Evolutionary conservation across 2,797 vertebrate species (phyloP).

Genomic region (Choloepus didactylus): DNA sequence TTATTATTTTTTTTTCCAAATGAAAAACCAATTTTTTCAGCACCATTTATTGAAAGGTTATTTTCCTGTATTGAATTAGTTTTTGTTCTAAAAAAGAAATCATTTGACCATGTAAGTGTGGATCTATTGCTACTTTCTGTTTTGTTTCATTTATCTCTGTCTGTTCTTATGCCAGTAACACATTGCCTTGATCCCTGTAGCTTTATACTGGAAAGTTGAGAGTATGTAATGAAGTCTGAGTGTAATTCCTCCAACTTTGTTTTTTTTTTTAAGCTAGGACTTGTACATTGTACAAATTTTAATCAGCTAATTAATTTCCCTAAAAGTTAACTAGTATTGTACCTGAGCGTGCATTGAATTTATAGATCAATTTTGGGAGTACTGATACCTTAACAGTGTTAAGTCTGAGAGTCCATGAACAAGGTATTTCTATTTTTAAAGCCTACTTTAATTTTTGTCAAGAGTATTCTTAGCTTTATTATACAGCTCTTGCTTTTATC

Average conservation of each 20-base stretch:
- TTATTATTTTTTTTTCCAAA: not conserved
- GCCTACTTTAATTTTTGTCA: constrained; percentile 31
- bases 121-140: not conserved
- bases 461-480: constrained; percentile 9
- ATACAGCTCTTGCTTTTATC: not conserved
- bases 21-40: not conserved
- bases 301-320: not conserved
- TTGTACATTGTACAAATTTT: constrained; percentile 21
- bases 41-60: constrained; percentile 13
- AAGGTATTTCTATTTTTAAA: not conserved
- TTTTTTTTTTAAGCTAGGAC: not conserved
- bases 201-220: not conserved
- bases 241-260: not conserved
- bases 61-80: not conserved
- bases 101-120: not conserved
- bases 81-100: not conserved
- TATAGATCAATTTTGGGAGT: constrained; percentile 1
- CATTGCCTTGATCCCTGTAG: not conserved
- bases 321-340: not conserved
- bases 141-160: not conserved
- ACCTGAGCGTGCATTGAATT: constrained; percentile 18
- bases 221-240: not conserved
- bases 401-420: not conserved
- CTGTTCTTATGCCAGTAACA: not conserved
- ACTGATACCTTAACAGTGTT: not conserved